Evolutionary conservation across 2,888 invertebrate genomes (phyloP), one percentile per base, ranked within the genome.

Genomic region (Philaethria dido): DNA sequence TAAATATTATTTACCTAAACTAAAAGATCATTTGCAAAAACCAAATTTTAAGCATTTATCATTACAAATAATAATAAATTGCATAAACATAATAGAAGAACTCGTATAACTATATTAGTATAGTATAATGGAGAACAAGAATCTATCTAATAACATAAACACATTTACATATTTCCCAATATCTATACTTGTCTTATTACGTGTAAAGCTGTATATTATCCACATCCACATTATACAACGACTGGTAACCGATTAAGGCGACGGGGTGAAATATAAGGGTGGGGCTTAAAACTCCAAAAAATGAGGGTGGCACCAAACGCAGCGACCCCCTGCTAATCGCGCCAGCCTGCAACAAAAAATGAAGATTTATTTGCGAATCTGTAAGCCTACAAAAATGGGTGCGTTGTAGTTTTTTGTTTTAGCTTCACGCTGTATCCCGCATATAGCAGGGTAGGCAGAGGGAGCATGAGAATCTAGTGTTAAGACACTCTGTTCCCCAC

Each of bases 291-390:
- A 77, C 69, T 74, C 80, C 47, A 77, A 67, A 68, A 80, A 85
- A 84, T 79, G 79, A 78, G 90, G 90, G 88, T 85, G 88, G 88
- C 79, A 78, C 83, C 83, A 79, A 75, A 76, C 77, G 75, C 66
- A 64, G 62, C 73, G 64, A 47, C 69, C 75, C 74, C 73, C 66
- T 68, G 60, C 57, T 68, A 69, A 68, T 71, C 78, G 84, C 84
- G 84, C 83, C 87, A 72, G 87, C 84, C 89, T 89, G 85, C 72
- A 84, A 87, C 84, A 79, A 77, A 89, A 89, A 88, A 88, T 82
- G 74, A 84, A 86, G 88, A 91, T 91, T 91, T 90, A 91, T 90
- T 84, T 82, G 80, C 80, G 73, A 82, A 74, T 72, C 71, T 72
- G 69, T 66, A 59, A 25, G 60, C 50, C 47, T 59, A 67, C 68